A percentile compares a stretch with the other conserved stretches of the same genome.
Conservation (phyloP, 2,113 vertebrate species). For the Hemibagrus wyckioides region DNA sequence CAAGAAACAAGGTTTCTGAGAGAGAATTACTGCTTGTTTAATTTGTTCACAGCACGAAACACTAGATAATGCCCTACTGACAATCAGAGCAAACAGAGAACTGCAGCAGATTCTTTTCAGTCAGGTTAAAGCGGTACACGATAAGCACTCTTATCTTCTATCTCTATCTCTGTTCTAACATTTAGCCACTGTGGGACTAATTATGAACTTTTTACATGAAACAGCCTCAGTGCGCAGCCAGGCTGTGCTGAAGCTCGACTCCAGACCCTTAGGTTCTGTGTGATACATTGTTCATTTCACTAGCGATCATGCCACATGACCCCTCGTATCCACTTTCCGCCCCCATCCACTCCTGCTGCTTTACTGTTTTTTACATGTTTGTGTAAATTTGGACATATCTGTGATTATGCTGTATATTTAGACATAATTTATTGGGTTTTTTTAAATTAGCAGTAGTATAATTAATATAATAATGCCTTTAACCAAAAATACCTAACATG, state of each 20-base stretch:
- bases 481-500: neutral
- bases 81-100: neutral
- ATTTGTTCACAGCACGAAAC: slow-evolving; percentile 46
- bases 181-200: slow-evolving; percentile 98
- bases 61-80: slow-evolving; percentile 48
- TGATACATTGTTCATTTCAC: slow-evolving; percentile 89
- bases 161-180: slow-evolving; percentile 74
- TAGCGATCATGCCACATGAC: slow-evolving; percentile 67
- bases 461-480: neutral
- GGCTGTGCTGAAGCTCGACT: slow-evolving; percentile 78
- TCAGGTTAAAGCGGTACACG: slow-evolving; percentile 61
- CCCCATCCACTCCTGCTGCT: slow-evolving; percentile 31
- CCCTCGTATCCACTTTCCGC: slow-evolving; percentile 39
- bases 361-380: slow-evolving; percentile 16
- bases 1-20: slow-evolving; percentile 16
- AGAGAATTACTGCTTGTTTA: slow-evolving; percentile 38
- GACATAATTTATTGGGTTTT: neutral
- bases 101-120: slow-evolving; percentile 64
- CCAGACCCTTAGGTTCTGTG: slow-evolving; percentile 90
- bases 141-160: slow-evolving; percentile 79
- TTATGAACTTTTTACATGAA: slow-evolving; percentile 91
- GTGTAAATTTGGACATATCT: neutral
- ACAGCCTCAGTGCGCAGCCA: slow-evolving; percentile 78
- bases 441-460: neutral
- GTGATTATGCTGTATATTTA: neutral